Conservation (phyloP, 2,113 vertebrate genomes). For the Gadus chalcogrammus region DNA sequence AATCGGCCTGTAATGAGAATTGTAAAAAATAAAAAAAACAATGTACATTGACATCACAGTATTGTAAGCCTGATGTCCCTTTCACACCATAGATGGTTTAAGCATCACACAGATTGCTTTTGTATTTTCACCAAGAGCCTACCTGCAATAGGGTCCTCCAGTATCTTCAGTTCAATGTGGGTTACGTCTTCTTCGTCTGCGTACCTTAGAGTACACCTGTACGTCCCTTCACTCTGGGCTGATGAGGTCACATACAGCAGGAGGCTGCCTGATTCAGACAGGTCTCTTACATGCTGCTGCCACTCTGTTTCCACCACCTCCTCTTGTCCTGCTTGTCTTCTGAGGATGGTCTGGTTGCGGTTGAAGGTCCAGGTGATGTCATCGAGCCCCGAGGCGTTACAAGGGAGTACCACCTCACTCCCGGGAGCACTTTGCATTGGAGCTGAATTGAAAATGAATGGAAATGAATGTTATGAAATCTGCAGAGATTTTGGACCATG, state of each 20-base stretch:
- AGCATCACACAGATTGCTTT: too few relatives aligned
- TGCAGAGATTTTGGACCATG: background rate
- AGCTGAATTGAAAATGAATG: conserved; percentile 33
- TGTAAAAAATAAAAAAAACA: too few relatives aligned
- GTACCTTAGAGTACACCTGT: conserved; percentile 40
- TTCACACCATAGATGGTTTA: too few relatives aligned
- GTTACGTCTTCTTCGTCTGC: background rate
- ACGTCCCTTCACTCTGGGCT: conserved; percentile 17
- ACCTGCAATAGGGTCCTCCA: too few relatives aligned
- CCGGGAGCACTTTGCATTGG: background rate
- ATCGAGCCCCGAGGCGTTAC: background rate
- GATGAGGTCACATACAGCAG: conserved; percentile 7
- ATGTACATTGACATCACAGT: too few relatives aligned
- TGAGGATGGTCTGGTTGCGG: conserved; percentile 2
- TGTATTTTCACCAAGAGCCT: too few relatives aligned
- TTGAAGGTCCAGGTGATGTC: conserved; percentile 34
- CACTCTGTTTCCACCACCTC: background rate
- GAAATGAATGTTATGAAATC: conserved; percentile 16
- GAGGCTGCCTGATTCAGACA: conserved; percentile 16
- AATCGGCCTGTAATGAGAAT: too few relatives aligned
- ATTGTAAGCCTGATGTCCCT: too few relatives aligned
- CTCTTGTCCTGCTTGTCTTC: background rate
- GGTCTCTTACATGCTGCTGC: conserved; percentile 29
- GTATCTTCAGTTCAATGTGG: background rate
- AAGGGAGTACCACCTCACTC: conserved; percentile 26